Percentiles rank a stretch among this genome's conserved stretches.
Evolutionary conservation across 2,888 invertebrate genomes (phyloP).

Genomic region (Scrobipalpa atriplicella): DNA sequence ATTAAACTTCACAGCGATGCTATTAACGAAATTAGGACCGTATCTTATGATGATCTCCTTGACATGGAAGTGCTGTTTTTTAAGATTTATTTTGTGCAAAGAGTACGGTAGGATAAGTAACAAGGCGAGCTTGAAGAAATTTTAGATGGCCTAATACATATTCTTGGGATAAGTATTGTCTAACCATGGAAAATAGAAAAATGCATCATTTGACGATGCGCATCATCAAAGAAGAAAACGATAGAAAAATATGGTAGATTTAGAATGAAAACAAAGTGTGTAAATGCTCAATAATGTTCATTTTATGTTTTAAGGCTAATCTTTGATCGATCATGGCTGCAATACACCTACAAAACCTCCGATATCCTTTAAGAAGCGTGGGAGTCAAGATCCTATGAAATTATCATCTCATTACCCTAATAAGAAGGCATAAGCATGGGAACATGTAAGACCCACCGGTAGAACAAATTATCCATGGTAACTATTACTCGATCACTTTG

Average conservation of each 20-base stretch:
- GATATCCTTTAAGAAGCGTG: not conserved
- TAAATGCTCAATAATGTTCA: too few relatives aligned
- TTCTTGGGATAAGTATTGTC: too few relatives aligned
- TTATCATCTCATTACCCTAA: slow-evolving; percentile 16
- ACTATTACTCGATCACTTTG: slow-evolving; percentile 9
- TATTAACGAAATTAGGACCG: slow-evolving; percentile 11
- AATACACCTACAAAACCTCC: not conserved
- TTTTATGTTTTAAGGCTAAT: too few relatives aligned
- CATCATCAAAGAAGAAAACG: too few relatives aligned
- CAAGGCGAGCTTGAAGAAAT: too few relatives aligned
- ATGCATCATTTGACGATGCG: too few relatives aligned
- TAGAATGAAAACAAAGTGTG: too few relatives aligned
- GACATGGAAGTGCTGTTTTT: not conserved
- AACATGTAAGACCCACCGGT: slow-evolving; percentile 3
- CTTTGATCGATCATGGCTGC: not conserved
- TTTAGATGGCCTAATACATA: too few relatives aligned
- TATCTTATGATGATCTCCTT: slow-evolving; percentile 5
- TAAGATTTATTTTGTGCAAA: not conserved
- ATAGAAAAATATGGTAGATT: too few relatives aligned
- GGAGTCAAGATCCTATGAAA: slow-evolving; percentile 4
- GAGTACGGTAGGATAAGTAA: too few relatives aligned
- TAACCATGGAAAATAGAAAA: too few relatives aligned
- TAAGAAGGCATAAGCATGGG: slow-evolving; percentile 10
- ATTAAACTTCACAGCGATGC: slow-evolving; percentile 5
- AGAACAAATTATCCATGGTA: slow-evolving; percentile 1